Evolutionary conservation across 2,797 vertebrate genomes (phyloP), one percentile per base, ranked within the genome.

Genomic region (Anas capensis): DNA sequence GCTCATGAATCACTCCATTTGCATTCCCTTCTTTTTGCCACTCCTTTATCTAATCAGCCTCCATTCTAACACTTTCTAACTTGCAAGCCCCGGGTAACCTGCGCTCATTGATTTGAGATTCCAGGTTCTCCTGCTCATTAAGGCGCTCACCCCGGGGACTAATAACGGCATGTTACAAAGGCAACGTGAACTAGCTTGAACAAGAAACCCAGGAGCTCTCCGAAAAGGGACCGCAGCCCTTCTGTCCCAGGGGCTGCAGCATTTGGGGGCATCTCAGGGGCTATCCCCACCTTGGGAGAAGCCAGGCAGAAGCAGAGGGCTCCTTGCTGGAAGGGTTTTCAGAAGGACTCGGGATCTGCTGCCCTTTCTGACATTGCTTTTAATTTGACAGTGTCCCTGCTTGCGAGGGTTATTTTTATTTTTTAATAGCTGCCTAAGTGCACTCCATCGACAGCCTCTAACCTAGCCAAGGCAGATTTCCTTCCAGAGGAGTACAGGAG

Each of bases 11-110:
- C 95, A 94, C 54, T 62, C 51, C 76, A 88, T 92, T 91, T 95
- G 95, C 89, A 91, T 89, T 68, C 69, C 79, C 86, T 77, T 66
- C 64, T 71, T 92, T 90, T 92, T 84, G 95, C 84, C 92, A 89
- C 96, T 97, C 95, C 94, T 96, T 97, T 94, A 95, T 80, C 95
- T 94, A 84, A 95, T 84, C 89, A 64, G 27, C 62, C 31, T 77
- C 65, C 65, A 17, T 58, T 82, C 94, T 58, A 79, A 85, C 51
- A 65, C 90, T 96, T 91, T 88, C 87, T 76, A 90, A 34, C 77
- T 95, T 62, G 66, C 75, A 68, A 48, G 64, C 90, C 42, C 81
- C 57, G 81, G 84, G 36, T 68, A 93, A 77, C 82, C 78, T 53
- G 65, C 70, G 38, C 6, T 65, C 61, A 85, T 1, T 44, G 86